Evolutionary conservation across 2,888 invertebrate genomes (phyloP).

Genomic region (Drosophila fungiperda): DNA sequence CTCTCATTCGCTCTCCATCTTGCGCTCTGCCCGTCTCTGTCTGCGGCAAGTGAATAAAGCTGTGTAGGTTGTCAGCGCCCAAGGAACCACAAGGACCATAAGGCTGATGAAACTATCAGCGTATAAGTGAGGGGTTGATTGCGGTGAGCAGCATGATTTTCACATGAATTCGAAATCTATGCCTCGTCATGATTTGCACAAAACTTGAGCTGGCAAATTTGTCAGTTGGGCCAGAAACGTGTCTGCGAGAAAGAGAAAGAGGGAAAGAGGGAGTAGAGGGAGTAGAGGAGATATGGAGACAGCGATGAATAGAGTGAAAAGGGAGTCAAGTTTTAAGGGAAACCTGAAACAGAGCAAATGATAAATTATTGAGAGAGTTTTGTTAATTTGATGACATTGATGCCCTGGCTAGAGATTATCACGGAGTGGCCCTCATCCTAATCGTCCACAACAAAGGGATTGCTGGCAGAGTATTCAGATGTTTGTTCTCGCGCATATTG

Average conservation of each 20-base stretch:
- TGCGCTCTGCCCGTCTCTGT: conserved; percentile 7
- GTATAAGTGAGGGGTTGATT: conserved; percentile 52
- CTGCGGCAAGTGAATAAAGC: conserved; percentile 67
- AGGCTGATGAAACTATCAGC: conserved; percentile 80
- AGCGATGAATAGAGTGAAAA: conserved; percentile 15
- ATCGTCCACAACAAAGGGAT: conserved; percentile 14
- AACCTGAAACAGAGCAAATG: conserved; percentile 71
- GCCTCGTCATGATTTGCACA: conserved; percentile 83
- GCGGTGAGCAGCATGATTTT: conserved; percentile 65
- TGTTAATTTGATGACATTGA: conserved; percentile 84
- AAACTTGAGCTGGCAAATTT: conserved; percentile 74
- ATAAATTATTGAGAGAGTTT: conserved; percentile 83
- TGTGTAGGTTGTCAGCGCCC: conserved; percentile 56
- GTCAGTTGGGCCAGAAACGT: conserved; percentile 44
- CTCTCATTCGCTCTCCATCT: background rate
- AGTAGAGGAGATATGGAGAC: conserved; percentile 7
- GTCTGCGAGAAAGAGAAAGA: conserved; percentile 1
- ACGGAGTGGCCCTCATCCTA: conserved; percentile 36
- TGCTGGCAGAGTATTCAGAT: conserved; percentile 4
- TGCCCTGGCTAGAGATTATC: conserved; percentile 75
- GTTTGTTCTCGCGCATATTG: background rate
- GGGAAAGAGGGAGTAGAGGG: background rate
- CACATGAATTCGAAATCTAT: conserved; percentile 81
- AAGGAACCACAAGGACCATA: conserved; percentile 41
- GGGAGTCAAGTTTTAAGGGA: conserved; percentile 51